Evolutionary conservation across 2,888 invertebrate genomes (phyloP).

Genomic region (Himalopsyche japonica): DNA sequence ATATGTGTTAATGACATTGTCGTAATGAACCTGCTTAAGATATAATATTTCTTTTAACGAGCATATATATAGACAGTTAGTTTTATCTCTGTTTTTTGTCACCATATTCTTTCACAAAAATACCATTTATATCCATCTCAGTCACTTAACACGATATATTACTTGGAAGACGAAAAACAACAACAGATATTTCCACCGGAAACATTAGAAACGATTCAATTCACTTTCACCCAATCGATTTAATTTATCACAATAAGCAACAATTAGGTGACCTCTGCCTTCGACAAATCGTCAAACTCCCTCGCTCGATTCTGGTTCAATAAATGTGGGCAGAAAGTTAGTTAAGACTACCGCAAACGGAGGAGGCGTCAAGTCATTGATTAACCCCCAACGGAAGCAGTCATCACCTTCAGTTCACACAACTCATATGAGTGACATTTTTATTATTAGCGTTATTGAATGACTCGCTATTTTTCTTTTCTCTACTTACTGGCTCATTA

Average conservation of each 20-base stretch:
- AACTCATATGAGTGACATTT: background rate
- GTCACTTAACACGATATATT: background rate
- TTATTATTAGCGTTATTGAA: background rate
- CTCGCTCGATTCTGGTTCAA: slow-evolving; percentile 26
- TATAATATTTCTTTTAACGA: too few relatives aligned
- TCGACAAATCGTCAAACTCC: slow-evolving; percentile 23
- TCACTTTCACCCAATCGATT: slow-evolving; percentile 25
- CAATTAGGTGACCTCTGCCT: slow-evolving; percentile 14
- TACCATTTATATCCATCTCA: background rate
- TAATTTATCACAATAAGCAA: slow-evolving; percentile 24
- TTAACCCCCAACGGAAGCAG: slow-evolving; percentile 32
- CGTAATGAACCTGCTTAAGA: too few relatives aligned
- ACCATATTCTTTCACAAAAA: too few relatives aligned
- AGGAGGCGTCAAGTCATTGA: slow-evolving; percentile 11
- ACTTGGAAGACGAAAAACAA: background rate
- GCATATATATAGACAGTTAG: too few relatives aligned
- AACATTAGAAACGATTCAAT: slow-evolving; percentile 1
- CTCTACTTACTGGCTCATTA: background rate
- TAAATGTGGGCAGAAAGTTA: background rate
- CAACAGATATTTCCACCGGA: background rate
- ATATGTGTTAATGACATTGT: too few relatives aligned
- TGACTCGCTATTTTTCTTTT: background rate
- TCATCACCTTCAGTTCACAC: slow-evolving; percentile 4
- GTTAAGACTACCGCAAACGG: background rate
- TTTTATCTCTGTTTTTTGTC: too few relatives aligned